Evolutionary conservation across 2,888 invertebrate genomes (phyloP), one percentile per base, ranked within the genome.

Genomic region (Cheilosia pagana): DNA sequence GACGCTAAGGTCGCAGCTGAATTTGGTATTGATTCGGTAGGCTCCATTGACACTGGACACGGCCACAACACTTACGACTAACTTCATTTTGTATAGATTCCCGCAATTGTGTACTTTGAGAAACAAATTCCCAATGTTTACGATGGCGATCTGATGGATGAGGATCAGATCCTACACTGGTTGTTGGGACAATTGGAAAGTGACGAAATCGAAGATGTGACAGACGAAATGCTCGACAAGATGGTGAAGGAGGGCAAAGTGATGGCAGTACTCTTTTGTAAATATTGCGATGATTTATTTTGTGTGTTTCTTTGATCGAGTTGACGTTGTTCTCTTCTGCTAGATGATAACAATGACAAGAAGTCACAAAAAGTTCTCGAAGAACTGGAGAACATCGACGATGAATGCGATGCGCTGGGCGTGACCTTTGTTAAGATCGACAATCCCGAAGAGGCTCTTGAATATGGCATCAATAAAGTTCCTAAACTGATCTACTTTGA

Each of bases 171-270:
- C 88, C 92, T 98, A 68, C 96, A 96, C 89, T 98, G 98, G 98
- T 93, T 98, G 41, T 94, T 97, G 81, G 95, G 95, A 86, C 98
- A 98, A 92, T 93, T 97, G 87, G 97, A 97, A 91, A 96, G 96
- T 89, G 98, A 98, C 91, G 98, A 98, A 93, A 98, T 98, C 88
- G 98, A 98, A 93, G 98, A 98, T 92, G 96, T 98, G 53, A 98
- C 97, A 60, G 97, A 98, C 92, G 97, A 98, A 92, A 98, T 98
- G 97, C 93, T 98, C 88, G 97, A 97, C 91, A 96, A 95, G 90
- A 93, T 98, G 87, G 95, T 98, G 87, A 96, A 96, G 89, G 97
- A 97, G 89, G 96, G 97, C 87, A 96, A 96, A 92, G 96, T 95
- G 87, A 94, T 98, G 88, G 97, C 97, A 85, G 98, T 98, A 78